phyloP scores from a whole-genome alignment of 1,140 invertebrate genomes.

The Tribolium madens region DNA sequence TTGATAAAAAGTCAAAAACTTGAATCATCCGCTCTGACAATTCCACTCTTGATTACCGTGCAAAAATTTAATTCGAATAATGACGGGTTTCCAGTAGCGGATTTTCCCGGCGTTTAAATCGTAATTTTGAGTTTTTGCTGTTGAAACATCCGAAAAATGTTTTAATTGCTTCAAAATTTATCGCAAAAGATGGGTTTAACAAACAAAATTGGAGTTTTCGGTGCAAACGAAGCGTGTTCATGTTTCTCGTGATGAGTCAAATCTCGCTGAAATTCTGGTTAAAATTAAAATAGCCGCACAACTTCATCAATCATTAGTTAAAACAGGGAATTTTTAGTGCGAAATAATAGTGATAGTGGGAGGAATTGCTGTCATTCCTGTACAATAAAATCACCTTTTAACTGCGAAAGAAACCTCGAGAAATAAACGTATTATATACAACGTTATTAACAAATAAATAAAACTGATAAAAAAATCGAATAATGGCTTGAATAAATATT shows the following conservation, averaged over 20 bases:
- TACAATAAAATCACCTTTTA: not conserved
- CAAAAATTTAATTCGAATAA: too few species aligned
- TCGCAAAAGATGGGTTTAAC: not conserved
- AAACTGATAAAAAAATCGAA: not conserved
- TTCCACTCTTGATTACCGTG: not conserved
- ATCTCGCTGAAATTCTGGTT: conserved; percentile 4
- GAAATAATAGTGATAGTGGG: not conserved
- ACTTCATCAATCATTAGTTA: not conserved
- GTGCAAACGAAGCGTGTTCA: conserved; percentile 17
- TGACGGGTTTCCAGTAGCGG: not conserved
- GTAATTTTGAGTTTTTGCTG: not conserved
- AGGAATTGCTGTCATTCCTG: not conserved
- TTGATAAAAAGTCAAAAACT: conserved; percentile 9
- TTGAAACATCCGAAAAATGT: conserved; percentile 5
- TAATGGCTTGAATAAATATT: conserved; percentile 3
- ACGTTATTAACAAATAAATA: not conserved
- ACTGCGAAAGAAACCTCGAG: not conserved
- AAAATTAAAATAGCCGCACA: conserved; percentile 11
- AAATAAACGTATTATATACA: not conserved
- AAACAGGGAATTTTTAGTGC: not conserved
- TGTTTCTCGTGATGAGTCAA: conserved; percentile 10
- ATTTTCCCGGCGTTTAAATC: not conserved
- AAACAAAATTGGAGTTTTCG: conserved; percentile 10
- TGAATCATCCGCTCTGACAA: not conserved
- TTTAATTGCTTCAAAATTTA: conserved; percentile 3